Evolutionary conservation across 2,797 vertebrate genomes (phyloP).

Genomic region (Eulemur mongoz): DNA sequence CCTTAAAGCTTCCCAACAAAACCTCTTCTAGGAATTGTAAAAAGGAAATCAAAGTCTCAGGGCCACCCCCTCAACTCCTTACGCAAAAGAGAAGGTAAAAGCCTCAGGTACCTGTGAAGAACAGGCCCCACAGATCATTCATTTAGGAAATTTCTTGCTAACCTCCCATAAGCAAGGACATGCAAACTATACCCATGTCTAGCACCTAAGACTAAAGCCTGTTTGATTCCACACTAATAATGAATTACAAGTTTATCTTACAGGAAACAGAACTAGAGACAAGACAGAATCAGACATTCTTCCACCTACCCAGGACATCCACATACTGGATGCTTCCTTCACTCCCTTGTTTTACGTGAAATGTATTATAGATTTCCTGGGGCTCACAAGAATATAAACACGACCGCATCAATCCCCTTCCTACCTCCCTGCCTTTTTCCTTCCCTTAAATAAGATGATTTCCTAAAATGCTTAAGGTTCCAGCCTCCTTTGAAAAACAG

Average conservation of each 20-base stretch:
- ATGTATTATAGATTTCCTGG: not conserved
- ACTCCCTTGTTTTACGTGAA: not conserved
- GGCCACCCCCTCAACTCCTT: not conserved
- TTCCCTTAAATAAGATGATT: not conserved
- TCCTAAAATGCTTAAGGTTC: not conserved
- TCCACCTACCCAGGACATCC: not conserved
- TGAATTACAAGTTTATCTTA: not conserved
- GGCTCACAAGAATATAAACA: not conserved
- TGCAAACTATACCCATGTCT: not conserved
- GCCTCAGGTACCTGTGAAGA: not conserved
- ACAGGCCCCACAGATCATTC: not conserved
- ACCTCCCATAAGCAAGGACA: not conserved
- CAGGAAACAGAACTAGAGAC: not conserved
- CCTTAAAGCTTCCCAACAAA: not conserved
- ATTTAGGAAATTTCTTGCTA: not conserved
- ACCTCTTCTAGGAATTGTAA: not conserved
- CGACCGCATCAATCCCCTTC: not conserved
- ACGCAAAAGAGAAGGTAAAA: not conserved
- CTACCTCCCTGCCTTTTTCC: not conserved
- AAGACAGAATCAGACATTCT: not conserved
- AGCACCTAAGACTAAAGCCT: not conserved
- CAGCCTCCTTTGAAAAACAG: not conserved
- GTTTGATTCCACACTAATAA: not conserved
- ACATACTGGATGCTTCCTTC: not conserved
- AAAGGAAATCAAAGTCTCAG: not conserved